Conservation (phyloP, 2,113 vertebrate species). For the Tetraodon nigroviridis region DNA sequence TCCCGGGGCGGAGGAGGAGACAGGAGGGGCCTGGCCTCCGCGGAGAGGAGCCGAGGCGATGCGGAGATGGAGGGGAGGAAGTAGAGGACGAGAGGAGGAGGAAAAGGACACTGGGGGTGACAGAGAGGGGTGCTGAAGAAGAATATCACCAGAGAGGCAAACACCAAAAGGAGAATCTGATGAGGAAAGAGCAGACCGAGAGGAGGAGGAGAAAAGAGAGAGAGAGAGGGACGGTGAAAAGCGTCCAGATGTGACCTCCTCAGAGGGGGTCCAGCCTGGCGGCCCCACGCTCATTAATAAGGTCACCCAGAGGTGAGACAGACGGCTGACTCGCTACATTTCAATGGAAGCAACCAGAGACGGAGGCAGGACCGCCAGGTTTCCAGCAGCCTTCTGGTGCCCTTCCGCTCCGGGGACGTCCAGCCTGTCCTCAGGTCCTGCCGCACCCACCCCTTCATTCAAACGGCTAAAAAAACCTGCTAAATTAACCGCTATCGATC, state of each 20-base stretch:
- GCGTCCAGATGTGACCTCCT: conserved; percentile 67
- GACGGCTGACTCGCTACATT: conserved; percentile 65
- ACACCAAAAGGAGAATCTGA: not conserved
- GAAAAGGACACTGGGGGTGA: not conserved
- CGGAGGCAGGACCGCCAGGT: conserved; percentile 35
- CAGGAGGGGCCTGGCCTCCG: conserved; percentile 10
- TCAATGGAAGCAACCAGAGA: conserved; percentile 45
- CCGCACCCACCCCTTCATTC: too few species aligned
- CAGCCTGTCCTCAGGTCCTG: too few species aligned
- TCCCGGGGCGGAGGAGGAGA: conserved; percentile 27
- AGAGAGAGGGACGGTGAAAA: conserved; percentile 40
- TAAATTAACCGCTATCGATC: too few species aligned
- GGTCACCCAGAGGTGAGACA: conserved; percentile 65
- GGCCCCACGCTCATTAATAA: conserved; percentile 71
- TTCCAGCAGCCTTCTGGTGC: not conserved
- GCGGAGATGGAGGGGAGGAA: not conserved
- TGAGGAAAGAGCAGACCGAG: not conserved
- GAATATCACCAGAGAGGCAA: not conserved
- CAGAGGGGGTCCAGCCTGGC: conserved; percentile 60
- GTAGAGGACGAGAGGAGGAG: conserved; percentile 1
- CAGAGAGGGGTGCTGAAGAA: not conserved
- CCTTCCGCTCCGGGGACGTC: too few species aligned
- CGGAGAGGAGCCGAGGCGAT: not conserved
- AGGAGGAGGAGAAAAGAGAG: not conserved
- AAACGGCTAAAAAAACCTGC: too few species aligned